These are phyloP conservation scores for Calonectris borealis DNA, from an alignment of 2,113 vertebrate species.

Conservation along the genomic window DNA sequence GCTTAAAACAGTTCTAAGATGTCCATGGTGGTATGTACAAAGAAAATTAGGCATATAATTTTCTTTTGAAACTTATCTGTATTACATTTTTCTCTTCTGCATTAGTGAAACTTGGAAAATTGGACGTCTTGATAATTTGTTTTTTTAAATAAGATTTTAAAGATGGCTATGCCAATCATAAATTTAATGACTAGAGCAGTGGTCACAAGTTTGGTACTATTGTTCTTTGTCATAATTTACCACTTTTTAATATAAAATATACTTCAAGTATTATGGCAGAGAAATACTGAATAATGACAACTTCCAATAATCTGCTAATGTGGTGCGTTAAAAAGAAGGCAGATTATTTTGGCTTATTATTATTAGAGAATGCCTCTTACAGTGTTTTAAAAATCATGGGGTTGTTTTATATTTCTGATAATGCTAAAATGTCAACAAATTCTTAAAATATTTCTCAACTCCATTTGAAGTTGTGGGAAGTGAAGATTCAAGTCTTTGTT, in stretches of 20 bases:
- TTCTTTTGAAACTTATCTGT: background rate
- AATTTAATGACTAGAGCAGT: background rate
- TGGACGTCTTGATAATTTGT: background rate
- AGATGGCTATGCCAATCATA: background rate
- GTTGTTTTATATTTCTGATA: background rate
- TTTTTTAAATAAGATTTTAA: background rate
- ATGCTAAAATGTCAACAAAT: constrained; percentile 1
- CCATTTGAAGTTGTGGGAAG: background rate
- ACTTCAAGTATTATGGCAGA: background rate
- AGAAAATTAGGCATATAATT: background rate
- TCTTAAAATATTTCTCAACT: background rate
- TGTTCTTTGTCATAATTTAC: background rate
- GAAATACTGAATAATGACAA: background rate
- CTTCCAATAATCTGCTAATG: constrained; percentile 9
- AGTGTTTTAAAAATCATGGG: background rate
- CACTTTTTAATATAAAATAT: background rate
- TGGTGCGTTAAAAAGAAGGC: constrained; percentile 15
- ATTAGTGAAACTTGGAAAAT: background rate
- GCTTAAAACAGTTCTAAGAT: background rate
- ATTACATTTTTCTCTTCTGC: background rate
- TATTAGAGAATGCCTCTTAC: background rate
- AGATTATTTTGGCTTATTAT: background rate
- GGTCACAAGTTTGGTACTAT: background rate
- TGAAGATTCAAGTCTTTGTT: background rate
- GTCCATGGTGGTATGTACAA: background rate